Evolutionary conservation across 2,888 invertebrate genomes (phyloP), one percentile per base, ranked within the genome.

Genomic region (Epiblema foenella): DNA sequence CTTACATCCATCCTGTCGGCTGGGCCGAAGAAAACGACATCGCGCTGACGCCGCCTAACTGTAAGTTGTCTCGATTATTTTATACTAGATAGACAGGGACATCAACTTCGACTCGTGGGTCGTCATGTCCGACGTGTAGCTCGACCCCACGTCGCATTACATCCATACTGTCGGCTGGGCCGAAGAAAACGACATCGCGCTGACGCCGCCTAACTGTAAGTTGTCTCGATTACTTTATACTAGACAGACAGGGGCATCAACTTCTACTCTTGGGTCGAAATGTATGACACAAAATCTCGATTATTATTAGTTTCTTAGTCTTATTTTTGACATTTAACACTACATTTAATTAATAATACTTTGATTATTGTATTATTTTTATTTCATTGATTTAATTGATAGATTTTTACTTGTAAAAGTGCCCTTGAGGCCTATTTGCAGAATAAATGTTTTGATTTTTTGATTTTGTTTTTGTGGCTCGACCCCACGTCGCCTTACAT

Each of bases 131-230:
- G 24, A 24, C 24, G 24, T 24, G 24, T 99, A 99, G 98, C 97
- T 97, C 10, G 98, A 98, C 81, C 96, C 97, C 11, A 95, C 96
- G 64, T 98, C 98, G 0, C 98, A 98, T 0, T 97, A 97, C 85
- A 97, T 99, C 75, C 98, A 98, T 93, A 98, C 98, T 0, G 96
- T 98, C 12, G 98, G 98, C 67, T 98, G 98, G 98, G 98, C 98
- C 79, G 95, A 96, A 81, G 95, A 96, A 78, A 96, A 97, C 81
- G 96, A 95, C 7, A 95, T 96, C 75, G 94, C 94, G 66, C 91
- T 98, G 18, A 97, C 97, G 0, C 97, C 98, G 20, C 5, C 9
- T 33, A 24, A 24, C 33, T 33, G 24, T 24, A 24, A 24, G 24
- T 33, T 5, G 33, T 33, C 33, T 5, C 33, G 33, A 0, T 5